Evolutionary conservation across 2,888 invertebrate species (phyloP).

Genomic region (Mythimna ferrago): DNA sequence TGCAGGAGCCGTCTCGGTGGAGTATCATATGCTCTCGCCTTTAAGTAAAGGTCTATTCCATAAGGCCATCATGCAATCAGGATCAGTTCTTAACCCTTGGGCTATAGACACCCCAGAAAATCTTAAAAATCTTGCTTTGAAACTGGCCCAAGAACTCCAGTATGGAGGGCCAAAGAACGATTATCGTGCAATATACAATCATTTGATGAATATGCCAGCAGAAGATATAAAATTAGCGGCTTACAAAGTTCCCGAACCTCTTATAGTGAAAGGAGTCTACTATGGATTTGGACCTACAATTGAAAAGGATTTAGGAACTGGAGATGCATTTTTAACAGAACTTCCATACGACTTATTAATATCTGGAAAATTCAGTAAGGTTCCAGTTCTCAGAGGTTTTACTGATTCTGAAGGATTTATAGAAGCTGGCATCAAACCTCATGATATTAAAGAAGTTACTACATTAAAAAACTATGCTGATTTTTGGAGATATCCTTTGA

Average conservation of each 20-base stretch:
- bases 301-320: slow-evolving; percentile 74
- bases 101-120: slow-evolving; percentile 68
- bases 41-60: slow-evolving; percentile 75
- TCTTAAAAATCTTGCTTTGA: slow-evolving; percentile 62
- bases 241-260: slow-evolving; percentile 49
- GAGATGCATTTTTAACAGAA: slow-evolving; percentile 70
- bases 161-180: slow-evolving; percentile 68
- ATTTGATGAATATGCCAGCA: slow-evolving; percentile 62
- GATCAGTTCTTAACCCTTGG: slow-evolving; percentile 77
- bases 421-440: slow-evolving; percentile 67
- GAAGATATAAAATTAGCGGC: slow-evolving; percentile 55
- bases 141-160: slow-evolving; percentile 69
- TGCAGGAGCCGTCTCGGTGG: slow-evolving; percentile 76
- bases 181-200: slow-evolving; percentile 64
- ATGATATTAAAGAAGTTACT: slow-evolving; percentile 63
- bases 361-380: slow-evolving; percentile 76
- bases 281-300: slow-evolving; percentile 76
- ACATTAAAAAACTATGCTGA: slow-evolving; percentile 67
- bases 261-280: slow-evolving; percentile 29
- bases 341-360: slow-evolving; percentile 81
- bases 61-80: slow-evolving; percentile 79
- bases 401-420: slow-evolving; percentile 68
- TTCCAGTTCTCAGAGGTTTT: slow-evolving; percentile 87
- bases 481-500: slow-evolving; percentile 58
- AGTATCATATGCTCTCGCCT: slow-evolving; percentile 75